Evolutionary conservation across 2,113 vertebrate genomes (phyloP), one percentile per base, ranked within the genome.

Genomic region (Zeus faber): DNA sequence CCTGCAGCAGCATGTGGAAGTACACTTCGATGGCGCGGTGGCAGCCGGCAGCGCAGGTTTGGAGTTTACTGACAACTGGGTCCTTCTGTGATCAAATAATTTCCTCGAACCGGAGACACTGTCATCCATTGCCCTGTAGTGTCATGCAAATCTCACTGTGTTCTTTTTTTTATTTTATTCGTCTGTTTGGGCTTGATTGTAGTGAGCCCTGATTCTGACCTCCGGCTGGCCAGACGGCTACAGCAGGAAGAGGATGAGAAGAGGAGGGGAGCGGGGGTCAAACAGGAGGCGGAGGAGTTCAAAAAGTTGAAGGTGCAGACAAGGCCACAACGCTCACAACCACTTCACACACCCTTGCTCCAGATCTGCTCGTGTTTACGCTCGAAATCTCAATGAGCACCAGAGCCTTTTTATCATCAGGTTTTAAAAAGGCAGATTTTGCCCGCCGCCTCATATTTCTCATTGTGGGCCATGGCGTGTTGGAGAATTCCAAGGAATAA

Each of bases 1-100:
- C 51, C 89, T 97, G 21, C 88, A 95, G 67, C 91, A 94, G 57
- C 95, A 97, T 0, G 93, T 97, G 55, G 90, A 95, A 39, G 85
- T 94, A 20, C 95, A 97, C 75, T 85, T 97, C 54, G 87, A 93
- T 13, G 75, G 53, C 20, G 37, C 79, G 10, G 54, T 79, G 10
- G 54, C 51, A 11, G 25, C 6, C 6, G 31, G 10, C 44, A 17
- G 31, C 43, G 41, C 58, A 58, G 64, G 70, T 74, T 47, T 4
- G 22, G 2, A 6, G 1, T 22, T 14, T 1, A 14, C n/a, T 13
- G 33, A 3, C n/a, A n/a, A 3, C 13, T 33, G 31, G 8, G 9
- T 10, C 31, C 33, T 14, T 37, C 33, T 37, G 13, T 37, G 1
- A 37, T 37, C 11, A 37, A 14, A 14, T 37, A 1, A 37, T 37